Conservation (phyloP, 1,140 invertebrate genomes). For the Nebria ingens region DNA sequence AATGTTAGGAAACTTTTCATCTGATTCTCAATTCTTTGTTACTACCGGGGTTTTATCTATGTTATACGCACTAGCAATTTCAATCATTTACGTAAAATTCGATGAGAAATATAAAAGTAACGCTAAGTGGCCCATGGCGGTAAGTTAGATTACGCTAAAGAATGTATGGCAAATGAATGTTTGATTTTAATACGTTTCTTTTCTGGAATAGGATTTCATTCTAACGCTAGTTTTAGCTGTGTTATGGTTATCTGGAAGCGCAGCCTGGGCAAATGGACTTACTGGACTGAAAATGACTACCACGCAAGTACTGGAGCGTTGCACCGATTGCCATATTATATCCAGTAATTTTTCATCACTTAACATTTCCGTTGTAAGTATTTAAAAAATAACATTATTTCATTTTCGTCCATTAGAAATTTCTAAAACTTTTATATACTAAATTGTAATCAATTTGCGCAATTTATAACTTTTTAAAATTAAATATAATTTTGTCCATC, state of each 20-base stretch:
- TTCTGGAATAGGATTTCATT: conserved; percentile 48
- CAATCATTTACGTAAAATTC: conserved; percentile 48
- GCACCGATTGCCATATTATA: conserved; percentile 23
- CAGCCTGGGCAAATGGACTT: conserved; percentile 55
- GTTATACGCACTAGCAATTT: conserved; percentile 47
- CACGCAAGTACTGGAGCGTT: conserved; percentile 30
- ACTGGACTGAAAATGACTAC: conserved; percentile 45
- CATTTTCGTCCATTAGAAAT: too few species aligned
- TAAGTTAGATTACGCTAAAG: conserved; percentile 22
- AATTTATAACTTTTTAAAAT: too few species aligned
- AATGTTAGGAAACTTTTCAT: conserved; percentile 40
- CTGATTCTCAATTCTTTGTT: conserved; percentile 57
- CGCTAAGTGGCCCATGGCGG: conserved; percentile 34
- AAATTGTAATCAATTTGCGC: too few species aligned
- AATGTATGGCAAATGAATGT: neutral
- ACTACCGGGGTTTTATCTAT: conserved; percentile 56
- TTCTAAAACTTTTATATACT: too few species aligned
- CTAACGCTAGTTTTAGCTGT: conserved; percentile 47
- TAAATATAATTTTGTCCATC: too few species aligned
- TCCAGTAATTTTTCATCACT: conserved; percentile 43
- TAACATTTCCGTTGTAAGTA: conserved; percentile 53
- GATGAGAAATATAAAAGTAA: conserved; percentile 48
- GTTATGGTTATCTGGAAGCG: conserved; percentile 55
- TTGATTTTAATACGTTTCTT: neutral
- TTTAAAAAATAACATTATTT: neutral